Evolutionary conservation across 2,888 invertebrate species (phyloP).

Genomic region (Mesorhabditis spiculigera): DNA sequence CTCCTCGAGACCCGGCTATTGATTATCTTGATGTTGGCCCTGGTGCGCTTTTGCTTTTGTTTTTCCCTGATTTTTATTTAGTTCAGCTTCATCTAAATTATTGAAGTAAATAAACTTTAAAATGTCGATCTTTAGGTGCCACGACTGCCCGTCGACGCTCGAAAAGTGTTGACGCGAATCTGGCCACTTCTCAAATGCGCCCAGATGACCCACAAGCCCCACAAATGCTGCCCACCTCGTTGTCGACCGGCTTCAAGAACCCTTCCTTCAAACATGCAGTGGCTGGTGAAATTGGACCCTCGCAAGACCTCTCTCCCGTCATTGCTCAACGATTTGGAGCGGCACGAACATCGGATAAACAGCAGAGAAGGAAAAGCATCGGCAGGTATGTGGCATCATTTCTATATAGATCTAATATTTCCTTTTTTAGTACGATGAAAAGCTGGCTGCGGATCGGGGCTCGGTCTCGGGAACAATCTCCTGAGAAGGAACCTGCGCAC

Average conservation of each 20-base stretch:
- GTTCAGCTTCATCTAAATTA: not conserved
- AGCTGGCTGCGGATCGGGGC: conserved; percentile 38
- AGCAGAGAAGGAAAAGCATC: conserved; percentile 31
- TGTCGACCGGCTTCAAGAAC: not conserved
- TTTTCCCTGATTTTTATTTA: not conserved
- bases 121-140: not conserved
- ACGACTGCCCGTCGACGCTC: not conserved
- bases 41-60: not conserved
- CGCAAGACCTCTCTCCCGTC: not conserved
- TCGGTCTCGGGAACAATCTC: conserved; percentile 35
- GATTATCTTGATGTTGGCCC: not conserved
- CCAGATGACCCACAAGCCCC: not conserved
- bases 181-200: not conserved
- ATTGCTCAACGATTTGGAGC: not conserved
- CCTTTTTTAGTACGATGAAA: conserved; percentile 29
- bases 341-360: conserved; percentile 12
- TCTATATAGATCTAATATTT: not conserved
- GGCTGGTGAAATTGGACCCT: not conserved
- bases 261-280: not conserved
- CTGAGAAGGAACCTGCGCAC: conserved; percentile 23
- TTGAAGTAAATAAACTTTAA: not conserved
- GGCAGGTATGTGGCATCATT: conserved; percentile 22
- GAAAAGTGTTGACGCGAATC: conserved; percentile 6
- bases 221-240: not conserved
- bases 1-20: not conserved